phyloP scores from a whole-genome alignment of 2,113 vertebrate genomes.

The Petromus typicus region DNA sequence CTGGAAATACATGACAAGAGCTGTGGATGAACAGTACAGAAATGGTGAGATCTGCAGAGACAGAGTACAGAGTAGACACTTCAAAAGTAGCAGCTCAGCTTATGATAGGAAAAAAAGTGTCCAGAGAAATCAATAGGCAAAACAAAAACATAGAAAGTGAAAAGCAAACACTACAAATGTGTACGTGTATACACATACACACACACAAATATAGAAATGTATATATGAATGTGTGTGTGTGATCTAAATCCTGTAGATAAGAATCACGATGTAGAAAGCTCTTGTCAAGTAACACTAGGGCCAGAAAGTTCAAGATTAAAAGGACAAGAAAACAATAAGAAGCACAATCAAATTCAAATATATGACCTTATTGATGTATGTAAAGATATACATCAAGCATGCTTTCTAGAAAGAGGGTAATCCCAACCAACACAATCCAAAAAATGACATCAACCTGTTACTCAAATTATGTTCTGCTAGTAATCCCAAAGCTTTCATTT shows the following conservation, averaged over 20 bases:
- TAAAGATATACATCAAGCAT: background rate
- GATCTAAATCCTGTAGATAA: background rate
- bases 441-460: background rate
- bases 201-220: too few species aligned
- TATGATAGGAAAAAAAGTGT: background rate
- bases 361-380: background rate
- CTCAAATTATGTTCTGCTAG: background rate
- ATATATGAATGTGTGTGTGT: too few species aligned
- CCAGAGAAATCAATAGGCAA: background rate
- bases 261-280: background rate
- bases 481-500: background rate
- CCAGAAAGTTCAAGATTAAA: background rate
- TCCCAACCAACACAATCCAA: background rate
- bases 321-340: constrained; percentile 10
- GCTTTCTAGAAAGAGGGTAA: background rate
- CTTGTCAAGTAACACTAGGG: background rate
- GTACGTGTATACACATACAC: too few species aligned
- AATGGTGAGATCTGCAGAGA: background rate
- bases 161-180: background rate
- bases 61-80: background rate
- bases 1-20: background rate
- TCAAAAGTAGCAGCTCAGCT: background rate
- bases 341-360: background rate
- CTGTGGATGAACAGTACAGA: background rate
- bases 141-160: background rate